Conservation (phyloP, 2,888 invertebrate genomes). For the Lepidocyrtinus sp. region DNA sequence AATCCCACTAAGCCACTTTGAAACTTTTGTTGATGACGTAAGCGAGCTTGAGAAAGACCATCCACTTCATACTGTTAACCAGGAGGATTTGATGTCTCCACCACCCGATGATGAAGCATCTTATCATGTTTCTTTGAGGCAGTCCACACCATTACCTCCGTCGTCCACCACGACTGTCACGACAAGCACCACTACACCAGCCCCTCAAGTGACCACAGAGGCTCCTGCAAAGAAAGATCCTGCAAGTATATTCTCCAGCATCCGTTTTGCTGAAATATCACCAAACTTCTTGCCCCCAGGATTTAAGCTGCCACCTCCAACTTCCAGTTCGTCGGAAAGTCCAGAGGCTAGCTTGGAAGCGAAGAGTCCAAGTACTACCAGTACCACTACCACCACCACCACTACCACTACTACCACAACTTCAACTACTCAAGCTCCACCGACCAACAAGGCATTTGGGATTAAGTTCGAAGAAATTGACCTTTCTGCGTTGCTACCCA, state of each 20-base stretch:
- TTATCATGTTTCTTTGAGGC: constrained; percentile 24
- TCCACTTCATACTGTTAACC: constrained; percentile 44
- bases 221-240: constrained; percentile 27
- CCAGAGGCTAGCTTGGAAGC: constrained; percentile 40
- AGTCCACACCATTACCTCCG: constrained; percentile 40
- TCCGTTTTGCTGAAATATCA: constrained; percentile 70
- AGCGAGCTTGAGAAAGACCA: constrained; percentile 52
- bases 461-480: constrained; percentile 74
- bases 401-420: constrained; percentile 71
- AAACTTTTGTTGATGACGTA: constrained; percentile 60
- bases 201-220: constrained; percentile 74
- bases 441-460: constrained; percentile 67
- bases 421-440: constrained; percentile 61
- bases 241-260: constrained; percentile 78
- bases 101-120: constrained; percentile 32
- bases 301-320: constrained; percentile 41
- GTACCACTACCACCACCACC: constrained; percentile 49
- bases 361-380: too few relatives aligned
- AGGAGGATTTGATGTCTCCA: constrained; percentile 36
- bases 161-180: constrained; percentile 47
- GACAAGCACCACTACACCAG: constrained; percentile 72
- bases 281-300: constrained; percentile 60
- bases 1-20: constrained; percentile 51
- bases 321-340: constrained; percentile 18
- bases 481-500: constrained; percentile 77